Evolutionary conservation across 2,113 vertebrate species (phyloP).

Genomic region (Misgurnus mizolepis): DNA sequence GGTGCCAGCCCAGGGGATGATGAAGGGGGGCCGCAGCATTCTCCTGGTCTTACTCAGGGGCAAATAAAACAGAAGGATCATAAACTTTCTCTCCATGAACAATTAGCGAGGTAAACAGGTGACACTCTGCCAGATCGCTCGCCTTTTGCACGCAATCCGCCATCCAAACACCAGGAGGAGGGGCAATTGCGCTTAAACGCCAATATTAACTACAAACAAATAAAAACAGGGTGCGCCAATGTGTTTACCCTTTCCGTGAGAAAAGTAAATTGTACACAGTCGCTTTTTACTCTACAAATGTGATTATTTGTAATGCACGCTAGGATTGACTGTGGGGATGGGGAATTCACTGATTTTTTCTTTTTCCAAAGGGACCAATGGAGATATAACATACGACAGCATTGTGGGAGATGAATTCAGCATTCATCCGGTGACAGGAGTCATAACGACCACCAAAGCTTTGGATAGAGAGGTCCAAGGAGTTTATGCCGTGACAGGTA

Average conservation of each 20-base stretch:
- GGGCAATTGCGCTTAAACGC: slow-evolving; percentile 57
- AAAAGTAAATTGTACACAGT: slow-evolving; percentile 47
- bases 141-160: slow-evolving; percentile 71
- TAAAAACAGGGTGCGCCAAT: slow-evolving; percentile 34
- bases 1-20: slow-evolving; percentile 50
- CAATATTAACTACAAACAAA: slow-evolving; percentile 62
- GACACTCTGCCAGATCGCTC: slow-evolving; percentile 57
- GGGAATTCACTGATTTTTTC: slow-evolving; percentile 19
- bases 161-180: slow-evolving; percentile 53
- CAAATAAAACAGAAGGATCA: slow-evolving; percentile 74
- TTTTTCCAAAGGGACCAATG: slow-evolving; percentile 79
- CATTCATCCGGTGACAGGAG: slow-evolving; percentile 84
- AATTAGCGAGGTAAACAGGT: slow-evolving; percentile 61
- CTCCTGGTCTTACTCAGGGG: slow-evolving; percentile 69
- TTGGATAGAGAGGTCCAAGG: slow-evolving; percentile 84
- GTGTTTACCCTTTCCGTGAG: slow-evolving; percentile 46
- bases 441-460: slow-evolving; percentile 82
- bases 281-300: slow-evolving; percentile 7
- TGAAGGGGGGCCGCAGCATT: slow-evolving; percentile 59
- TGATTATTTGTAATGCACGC: slow-evolving; percentile 16
- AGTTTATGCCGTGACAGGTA: slow-evolving; percentile 85
- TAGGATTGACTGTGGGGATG: background rate
- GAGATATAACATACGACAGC: slow-evolving; percentile 85
- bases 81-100: slow-evolving; percentile 67
- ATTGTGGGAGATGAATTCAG: slow-evolving; percentile 83